Evolutionary conservation across 64 coral and sea anemone genomes (phyloP), one percentile per base, ranked within the genome.

Genomic region (Acropora yongei): DNA sequence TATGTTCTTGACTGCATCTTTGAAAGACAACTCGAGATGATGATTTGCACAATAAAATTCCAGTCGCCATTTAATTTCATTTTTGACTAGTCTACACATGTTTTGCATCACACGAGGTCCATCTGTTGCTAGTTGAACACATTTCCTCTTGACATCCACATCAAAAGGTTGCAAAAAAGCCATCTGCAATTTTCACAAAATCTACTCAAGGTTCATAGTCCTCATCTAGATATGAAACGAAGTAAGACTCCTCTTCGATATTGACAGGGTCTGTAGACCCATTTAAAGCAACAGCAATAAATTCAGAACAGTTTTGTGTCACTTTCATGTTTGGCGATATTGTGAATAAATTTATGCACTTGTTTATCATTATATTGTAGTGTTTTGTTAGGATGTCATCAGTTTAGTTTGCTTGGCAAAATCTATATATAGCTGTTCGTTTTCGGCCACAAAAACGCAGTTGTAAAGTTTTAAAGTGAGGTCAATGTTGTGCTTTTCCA

Each of bases 121-220:
- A 72, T 72, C 68, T 72, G 68, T 72, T 72, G 68, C 68, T 40
- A 72, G 68, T 72, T 72, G 68, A 72, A 72, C 68, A 72, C 68
- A 72, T 72, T 72, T 72, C 18, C 30, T 72, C 30, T 40, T 72
- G 68, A 72, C 68, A 72, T 72, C 68, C 68, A 72, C 68, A 8
- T 72, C 68, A 72, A 72, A 72, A 72, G 68, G 68, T 72, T 72
- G 18, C 68, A 72, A 72, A 72, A 72, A 72, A 72, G 68, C 68
- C 18, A 20, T 72, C 68, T 72, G 68, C 68, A 72, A 72, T 72
- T 72, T 72, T 72, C 68, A 72, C 17, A 72, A 72, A 72, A 72
- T 72, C 68, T 72, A 72, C 68, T 6, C 68, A 72, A 30, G 68
- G 68, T 40, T 72, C 68, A 19, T 72, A 72, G 68, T 19, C 68